These are phyloP conservation scores for Sebastes jordani DNA, from an alignment of 2,797 vertebrate genomes.

Conservation along the genomic window DNA sequence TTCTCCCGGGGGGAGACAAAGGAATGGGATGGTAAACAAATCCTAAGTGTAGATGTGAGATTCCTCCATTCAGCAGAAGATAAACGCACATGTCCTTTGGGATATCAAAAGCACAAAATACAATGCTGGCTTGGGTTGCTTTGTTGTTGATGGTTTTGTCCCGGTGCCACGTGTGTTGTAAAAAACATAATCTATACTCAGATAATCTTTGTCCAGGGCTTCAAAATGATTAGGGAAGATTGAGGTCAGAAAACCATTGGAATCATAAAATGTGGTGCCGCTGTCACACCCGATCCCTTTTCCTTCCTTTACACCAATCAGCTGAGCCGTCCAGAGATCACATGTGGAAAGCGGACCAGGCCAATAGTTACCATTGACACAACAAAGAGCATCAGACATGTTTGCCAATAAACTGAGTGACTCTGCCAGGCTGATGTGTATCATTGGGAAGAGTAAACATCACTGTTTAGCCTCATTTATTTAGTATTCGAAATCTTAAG, in stretches of 20 bases:
- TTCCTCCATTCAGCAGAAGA: constrained; percentile 59
- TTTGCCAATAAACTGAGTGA: constrained; percentile 43
- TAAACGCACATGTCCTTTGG: constrained; percentile 46
- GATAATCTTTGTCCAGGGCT: constrained; percentile 79
- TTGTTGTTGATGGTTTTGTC: constrained; percentile 37
- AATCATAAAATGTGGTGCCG: constrained; percentile 72
- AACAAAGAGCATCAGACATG: constrained; percentile 52
- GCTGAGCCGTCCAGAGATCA: constrained; percentile 44
- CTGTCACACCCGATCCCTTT: constrained; percentile 46
- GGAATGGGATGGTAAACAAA: constrained; percentile 74
- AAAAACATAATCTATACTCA: constrained; percentile 77
- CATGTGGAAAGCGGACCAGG: constrained; percentile 46
- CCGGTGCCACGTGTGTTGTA: constrained; percentile 53
- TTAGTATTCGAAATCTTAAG: not conserved
- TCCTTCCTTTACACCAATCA: constrained; percentile 52
- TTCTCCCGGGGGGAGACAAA: constrained; percentile 65
- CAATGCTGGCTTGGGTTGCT: constrained; percentile 19
- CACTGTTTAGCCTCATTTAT: not conserved
- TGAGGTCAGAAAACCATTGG: constrained; percentile 85
- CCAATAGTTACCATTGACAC: constrained; percentile 45
- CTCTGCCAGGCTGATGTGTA: constrained; percentile 11
- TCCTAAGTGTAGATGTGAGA: constrained; percentile 61
- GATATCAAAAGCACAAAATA: constrained; percentile 45
- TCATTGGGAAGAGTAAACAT: not conserved
- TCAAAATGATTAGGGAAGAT: constrained; percentile 81